phyloP scores from a whole-genome alignment of 1,140 invertebrate genomes.

The Caenorhabditis briggsae region DNA sequence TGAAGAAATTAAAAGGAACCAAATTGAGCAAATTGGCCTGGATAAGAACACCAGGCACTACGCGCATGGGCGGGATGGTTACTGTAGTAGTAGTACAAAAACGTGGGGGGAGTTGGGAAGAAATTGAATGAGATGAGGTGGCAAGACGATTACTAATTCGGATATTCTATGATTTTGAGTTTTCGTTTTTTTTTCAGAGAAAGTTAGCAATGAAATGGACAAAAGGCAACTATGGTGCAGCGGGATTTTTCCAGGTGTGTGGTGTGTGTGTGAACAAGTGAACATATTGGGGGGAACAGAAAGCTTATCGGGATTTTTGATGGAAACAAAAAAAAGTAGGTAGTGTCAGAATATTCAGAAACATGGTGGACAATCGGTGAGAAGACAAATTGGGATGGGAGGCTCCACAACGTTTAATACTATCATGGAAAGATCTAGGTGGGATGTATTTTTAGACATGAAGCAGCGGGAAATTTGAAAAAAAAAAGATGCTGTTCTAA shows the following conservation, averaged over 20 bases:
- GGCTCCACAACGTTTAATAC: slow-evolving; percentile 38
- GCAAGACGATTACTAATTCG: slow-evolving; percentile 36
- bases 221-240: slow-evolving; percentile 48
- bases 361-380: not conserved
- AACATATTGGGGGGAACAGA: slow-evolving; percentile 15
- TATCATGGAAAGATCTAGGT: slow-evolving; percentile 43
- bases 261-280: slow-evolving; percentile 28
- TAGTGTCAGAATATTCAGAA: not conserved
- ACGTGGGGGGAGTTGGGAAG: not conserved
- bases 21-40: slow-evolving; percentile 26
- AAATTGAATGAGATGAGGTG: not conserved
- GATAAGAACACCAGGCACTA: not conserved
- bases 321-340: not conserved
- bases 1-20: slow-evolving; percentile 14
- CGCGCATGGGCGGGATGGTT: slow-evolving; percentile 31
- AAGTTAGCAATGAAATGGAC: too few species aligned
- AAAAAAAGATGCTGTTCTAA: not conserved
- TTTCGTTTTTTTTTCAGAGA: too few species aligned
- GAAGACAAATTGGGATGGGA: not conserved
- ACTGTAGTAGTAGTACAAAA: not conserved
- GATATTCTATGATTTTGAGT: slow-evolving; percentile 17
- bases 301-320: slow-evolving; percentile 51
- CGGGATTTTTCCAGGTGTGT: slow-evolving; percentile 10
- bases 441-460: too few species aligned
- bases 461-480: too few species aligned